phyloP scores from a whole-genome alignment of 2,888 invertebrate species.

The Pristionchus japonicus region DNA sequence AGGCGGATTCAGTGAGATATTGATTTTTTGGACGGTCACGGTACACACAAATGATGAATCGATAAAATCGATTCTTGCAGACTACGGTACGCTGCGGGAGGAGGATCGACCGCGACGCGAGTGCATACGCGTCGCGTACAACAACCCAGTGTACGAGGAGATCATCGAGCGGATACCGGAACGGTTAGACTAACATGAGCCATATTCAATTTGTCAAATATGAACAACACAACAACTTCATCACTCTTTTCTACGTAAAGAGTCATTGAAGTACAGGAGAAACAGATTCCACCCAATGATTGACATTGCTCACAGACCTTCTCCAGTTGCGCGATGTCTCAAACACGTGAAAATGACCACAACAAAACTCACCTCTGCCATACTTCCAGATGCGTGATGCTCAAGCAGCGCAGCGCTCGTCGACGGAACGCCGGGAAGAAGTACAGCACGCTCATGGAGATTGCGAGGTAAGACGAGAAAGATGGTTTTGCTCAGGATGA shows the following conservation, averaged over 20 bases:
- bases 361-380: background rate
- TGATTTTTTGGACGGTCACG: background rate
- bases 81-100: slow-evolving; percentile 26
- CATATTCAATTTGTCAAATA: too few species aligned
- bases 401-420: background rate
- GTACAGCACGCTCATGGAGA: background rate
- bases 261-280: too few species aligned
- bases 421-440: background rate
- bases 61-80: background rate
- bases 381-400: background rate
- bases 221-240: background rate
- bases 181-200: background rate
- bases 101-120: slow-evolving; percentile 15
- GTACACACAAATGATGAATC: background rate
- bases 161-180: slow-evolving; percentile 30
- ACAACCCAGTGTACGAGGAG: slow-evolving; percentile 38
- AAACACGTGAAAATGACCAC: too few species aligned
- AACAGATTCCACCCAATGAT: too few species aligned
- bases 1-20: slow-evolving; percentile 32
- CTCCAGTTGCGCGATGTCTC: too few species aligned
- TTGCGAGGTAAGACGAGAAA: background rate
- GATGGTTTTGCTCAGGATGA: background rate
- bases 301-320: too few species aligned
- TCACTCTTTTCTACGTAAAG: background rate
- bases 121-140: slow-evolving; percentile 20